Base-by-base conservation (phyloP, 2,113 vertebrate species). In the Lagopus leucura region DNA sequence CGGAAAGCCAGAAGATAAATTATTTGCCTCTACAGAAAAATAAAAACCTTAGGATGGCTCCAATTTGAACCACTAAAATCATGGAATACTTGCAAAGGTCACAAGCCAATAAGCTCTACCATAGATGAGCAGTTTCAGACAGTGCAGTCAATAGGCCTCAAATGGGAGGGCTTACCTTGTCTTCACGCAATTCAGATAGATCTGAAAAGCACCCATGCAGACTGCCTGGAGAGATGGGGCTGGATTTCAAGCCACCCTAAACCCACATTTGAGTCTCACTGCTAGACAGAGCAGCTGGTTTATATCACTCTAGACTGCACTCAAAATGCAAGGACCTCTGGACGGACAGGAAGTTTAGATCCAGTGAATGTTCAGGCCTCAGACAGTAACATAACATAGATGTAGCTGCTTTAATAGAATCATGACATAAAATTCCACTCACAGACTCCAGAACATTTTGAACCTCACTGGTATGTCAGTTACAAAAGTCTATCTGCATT, bases 401-500 rank as follows among this genome's bases (percentile, higher is more conserved):
- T 8, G 16, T 10, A 75, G 8, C 2, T 55, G 6, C 63, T 79
- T 82, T 74, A 88, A 54, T 58, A 19, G 76, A 80, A 70, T 38
- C 27, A 19, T 42, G 10, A 75, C 19, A 8, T 18, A 7, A 27
- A 64, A 54, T 81, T 91, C 38, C 22, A 60, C 34, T 82, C 54
- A 87, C 28, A 71, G 43, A 75, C 8, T 84, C 42, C 22, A 70
- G 28, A 5, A 32, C 20, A 71, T 73, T 88, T 84, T 90, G 47
- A 87, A 47, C 16, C 28, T 81, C 38, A 18, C 4, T 43, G 19
- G 1, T 34, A 40, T 13, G 11, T 55, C 64, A 65, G 7, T 78
- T 79, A 61, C 32, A 47, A 47, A 88, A 86, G 22, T 18, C 10
- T 61, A 90, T 72, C 93, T 90, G 21, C 36, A 91, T 88, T 47